Evolutionary conservation across 2,888 invertebrate genomes (phyloP).

Genomic region (Orchesellides sinensis): DNA sequence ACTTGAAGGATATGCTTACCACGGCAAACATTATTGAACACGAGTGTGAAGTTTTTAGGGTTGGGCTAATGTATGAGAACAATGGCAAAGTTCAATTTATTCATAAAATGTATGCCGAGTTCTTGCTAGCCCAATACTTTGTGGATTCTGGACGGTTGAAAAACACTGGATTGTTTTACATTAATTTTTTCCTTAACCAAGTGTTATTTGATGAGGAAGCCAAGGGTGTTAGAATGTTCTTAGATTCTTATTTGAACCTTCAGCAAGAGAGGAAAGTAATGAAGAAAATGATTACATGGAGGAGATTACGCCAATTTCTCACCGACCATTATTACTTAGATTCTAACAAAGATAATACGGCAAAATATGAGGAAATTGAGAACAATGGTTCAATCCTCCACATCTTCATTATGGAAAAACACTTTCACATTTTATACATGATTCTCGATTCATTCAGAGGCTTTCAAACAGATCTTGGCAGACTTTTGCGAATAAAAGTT

Average conservation of each 20-base stretch:
- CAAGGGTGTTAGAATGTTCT: conserved; percentile 20
- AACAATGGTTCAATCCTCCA: conserved; percentile 16
- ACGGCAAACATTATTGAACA: neutral
- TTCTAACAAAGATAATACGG: neutral
- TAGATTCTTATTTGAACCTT: conserved; percentile 22
- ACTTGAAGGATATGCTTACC: neutral
- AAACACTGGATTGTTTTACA: conserved; percentile 16
- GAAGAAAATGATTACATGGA: conserved; percentile 14
- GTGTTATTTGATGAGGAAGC: conserved; percentile 29
- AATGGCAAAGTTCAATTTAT: conserved; percentile 29
- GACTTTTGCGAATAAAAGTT: conserved; percentile 23
- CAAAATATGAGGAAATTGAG: conserved; percentile 3
- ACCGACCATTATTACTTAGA: conserved; percentile 18
- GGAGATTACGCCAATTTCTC: conserved; percentile 21
- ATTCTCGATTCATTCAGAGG: conserved; percentile 29
- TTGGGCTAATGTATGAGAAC: conserved; percentile 22
- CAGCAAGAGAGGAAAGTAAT: conserved; percentile 29
- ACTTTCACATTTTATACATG: conserved; percentile 5
- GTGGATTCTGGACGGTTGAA: conserved; percentile 32
- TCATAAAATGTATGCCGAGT: conserved; percentile 43
- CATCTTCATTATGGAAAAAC: conserved; percentile 3
- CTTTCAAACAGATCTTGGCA: neutral
- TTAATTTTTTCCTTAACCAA: conserved; percentile 29
- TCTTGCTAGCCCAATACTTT: conserved; percentile 29
- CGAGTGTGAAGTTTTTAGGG: conserved; percentile 16